These are phyloP conservation scores for Eremobia ochroleuca DNA, from an alignment of 2,888 invertebrate species.

Conservation along the genomic window DNA sequence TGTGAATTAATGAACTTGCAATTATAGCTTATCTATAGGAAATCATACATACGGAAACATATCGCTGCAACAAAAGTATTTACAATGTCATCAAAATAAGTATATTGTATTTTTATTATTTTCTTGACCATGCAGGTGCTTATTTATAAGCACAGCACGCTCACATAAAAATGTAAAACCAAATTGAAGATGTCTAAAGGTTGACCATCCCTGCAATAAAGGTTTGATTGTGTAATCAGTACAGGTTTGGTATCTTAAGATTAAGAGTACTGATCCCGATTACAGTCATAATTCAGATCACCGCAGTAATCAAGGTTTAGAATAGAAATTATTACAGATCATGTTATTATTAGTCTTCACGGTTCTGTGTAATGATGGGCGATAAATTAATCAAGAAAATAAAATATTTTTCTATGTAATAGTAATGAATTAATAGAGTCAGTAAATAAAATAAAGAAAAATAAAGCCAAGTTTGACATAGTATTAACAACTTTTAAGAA, in stretches of 20 bases:
- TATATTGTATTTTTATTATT: neutral
- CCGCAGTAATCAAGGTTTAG: slow-evolving; percentile 29
- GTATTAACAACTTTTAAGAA: neutral
- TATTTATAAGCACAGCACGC: neutral
- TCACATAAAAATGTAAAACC: neutral
- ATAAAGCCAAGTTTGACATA: neutral
- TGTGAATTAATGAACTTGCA: neutral
- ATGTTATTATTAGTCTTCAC: slow-evolving; percentile 7
- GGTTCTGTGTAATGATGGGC: neutral
- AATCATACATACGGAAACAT: too few relatives aligned
- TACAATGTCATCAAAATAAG: neutral
- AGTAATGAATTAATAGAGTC: neutral
- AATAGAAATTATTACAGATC: slow-evolving; percentile 29
- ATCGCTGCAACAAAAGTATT: neutral
- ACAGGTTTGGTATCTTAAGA: slow-evolving; percentile 49
- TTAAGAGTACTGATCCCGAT: slow-evolving; percentile 49
- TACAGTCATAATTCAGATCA: slow-evolving; percentile 39
- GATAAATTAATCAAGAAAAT: neutral
- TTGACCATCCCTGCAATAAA: slow-evolving; percentile 18
- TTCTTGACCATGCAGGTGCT: neutral
- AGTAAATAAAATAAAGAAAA: neutral
- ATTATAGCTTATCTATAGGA: neutral
- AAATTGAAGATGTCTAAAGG: neutral
- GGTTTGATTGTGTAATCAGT: slow-evolving; percentile 52
- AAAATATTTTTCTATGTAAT: neutral